Evolutionary conservation across 2,888 invertebrate species (phyloP).

Genomic region (Clivina fossor): DNA sequence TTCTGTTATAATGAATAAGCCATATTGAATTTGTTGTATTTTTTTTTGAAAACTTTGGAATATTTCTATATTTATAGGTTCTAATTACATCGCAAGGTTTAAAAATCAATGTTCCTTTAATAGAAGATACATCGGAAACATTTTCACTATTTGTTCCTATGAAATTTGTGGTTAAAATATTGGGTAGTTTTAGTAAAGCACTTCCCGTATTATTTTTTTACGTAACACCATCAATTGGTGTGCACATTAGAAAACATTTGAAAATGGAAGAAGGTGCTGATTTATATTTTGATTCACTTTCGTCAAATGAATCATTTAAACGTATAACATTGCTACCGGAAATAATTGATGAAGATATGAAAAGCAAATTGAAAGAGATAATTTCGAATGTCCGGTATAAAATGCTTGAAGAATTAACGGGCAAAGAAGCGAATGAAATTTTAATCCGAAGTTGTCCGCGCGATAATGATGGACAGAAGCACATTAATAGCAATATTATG

Average conservation of each 20-base stretch:
- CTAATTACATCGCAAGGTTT: constrained; percentile 45
- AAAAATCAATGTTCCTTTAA: constrained; percentile 61
- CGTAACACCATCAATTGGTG: constrained; percentile 68
- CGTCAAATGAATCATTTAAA: constrained; percentile 67
- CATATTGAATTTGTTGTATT: constrained; percentile 2
- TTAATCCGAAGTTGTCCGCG: constrained; percentile 73
- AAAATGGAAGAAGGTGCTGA: constrained; percentile 65
- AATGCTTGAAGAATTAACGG: constrained; percentile 69
- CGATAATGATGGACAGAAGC: background rate
- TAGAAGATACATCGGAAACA: constrained; percentile 58
- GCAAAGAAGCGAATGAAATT: constrained; percentile 79
- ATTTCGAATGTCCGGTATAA: constrained; percentile 47
- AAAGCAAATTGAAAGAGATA: constrained; percentile 64
- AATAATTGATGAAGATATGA: constrained; percentile 66
- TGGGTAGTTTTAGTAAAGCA: constrained; percentile 74
- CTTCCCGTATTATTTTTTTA: constrained; percentile 82
- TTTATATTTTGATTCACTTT: constrained; percentile 62
- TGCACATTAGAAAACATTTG: constrained; percentile 67
- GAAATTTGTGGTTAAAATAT: constrained; percentile 71
- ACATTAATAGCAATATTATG: constrained; percentile 4
- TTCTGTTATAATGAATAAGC: background rate
- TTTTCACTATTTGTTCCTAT: constrained; percentile 68
- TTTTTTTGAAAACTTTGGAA: no score
- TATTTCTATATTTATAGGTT: constrained; percentile 42
- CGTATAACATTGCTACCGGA: constrained; percentile 78